These are phyloP conservation scores for Papilio protenor DNA, from an alignment of 2,888 invertebrate species.

Conservation along the genomic window DNA sequence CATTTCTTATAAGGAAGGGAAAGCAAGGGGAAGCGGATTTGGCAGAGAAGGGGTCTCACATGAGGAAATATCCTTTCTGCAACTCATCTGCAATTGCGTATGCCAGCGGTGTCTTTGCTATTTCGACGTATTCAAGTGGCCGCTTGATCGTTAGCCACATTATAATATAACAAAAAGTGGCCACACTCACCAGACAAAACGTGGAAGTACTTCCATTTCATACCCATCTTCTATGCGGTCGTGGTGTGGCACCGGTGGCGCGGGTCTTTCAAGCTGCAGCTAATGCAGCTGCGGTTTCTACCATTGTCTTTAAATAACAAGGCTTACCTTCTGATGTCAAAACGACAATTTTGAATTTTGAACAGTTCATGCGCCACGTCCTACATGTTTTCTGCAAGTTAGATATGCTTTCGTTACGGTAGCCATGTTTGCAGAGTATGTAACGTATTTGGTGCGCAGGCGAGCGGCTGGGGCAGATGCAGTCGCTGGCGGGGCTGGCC, in stretches of 20 bases:
- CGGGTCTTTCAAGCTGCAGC: background rate
- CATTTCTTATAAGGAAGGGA: too few relatives aligned
- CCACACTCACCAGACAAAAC: background rate
- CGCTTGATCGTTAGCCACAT: too few relatives aligned
- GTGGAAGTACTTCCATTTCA: too few relatives aligned
- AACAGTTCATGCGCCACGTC: too few relatives aligned
- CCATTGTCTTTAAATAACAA: too few relatives aligned
- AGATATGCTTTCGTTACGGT: background rate
- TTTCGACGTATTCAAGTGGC: too few relatives aligned
- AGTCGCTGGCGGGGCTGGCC: conserved; percentile 70
- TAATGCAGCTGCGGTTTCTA: background rate
- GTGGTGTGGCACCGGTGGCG: background rate
- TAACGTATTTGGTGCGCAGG: conserved; percentile 52
- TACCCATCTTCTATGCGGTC: background rate
- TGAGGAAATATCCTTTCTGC: background rate
- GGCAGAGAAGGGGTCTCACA: background rate
- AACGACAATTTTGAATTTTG: too few relatives aligned
- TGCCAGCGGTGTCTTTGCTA: too few relatives aligned
- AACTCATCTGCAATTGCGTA: too few relatives aligned
- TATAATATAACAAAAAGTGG: background rate
- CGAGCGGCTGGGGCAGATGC: conserved; percentile 69
- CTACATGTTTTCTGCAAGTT: background rate
- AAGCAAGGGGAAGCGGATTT: too few relatives aligned
- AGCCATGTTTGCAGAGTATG: background rate
- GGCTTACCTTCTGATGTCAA: too few relatives aligned